Evolutionary conservation across 2,888 invertebrate genomes (phyloP).

Genomic region (Erebia palarica): DNA sequence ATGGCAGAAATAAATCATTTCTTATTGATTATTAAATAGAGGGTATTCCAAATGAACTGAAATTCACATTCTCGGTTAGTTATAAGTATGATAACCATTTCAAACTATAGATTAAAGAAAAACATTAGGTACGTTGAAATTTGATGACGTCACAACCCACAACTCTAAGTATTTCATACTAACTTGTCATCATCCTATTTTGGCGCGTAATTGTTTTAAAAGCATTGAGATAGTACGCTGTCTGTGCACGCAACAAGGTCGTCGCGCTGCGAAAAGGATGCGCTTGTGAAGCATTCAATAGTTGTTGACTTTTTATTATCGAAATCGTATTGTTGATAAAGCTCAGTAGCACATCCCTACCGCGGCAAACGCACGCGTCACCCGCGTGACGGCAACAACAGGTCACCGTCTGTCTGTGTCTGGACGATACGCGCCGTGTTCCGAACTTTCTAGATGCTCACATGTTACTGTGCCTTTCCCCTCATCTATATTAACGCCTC

Average conservation of each 20-base stretch:
- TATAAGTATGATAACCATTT: no score
- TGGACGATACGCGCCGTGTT: constrained; percentile 48
- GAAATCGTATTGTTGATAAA: constrained; percentile 21
- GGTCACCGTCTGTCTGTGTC: constrained; percentile 45
- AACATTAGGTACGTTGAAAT: no score
- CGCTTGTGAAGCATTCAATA: constrained; percentile 12
- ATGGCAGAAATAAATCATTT: no score
- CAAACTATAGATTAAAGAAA: no score
- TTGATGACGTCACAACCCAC: no score
- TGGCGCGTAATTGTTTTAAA: not conserved
- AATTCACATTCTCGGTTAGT: no score
- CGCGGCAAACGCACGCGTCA: constrained; percentile 42
- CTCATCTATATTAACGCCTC: constrained; percentile 29
- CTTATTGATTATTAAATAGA: no score
- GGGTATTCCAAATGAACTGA: no score
- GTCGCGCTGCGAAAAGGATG: constrained; percentile 42
- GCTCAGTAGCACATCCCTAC: constrained; percentile 3
- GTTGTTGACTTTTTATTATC: not conserved
- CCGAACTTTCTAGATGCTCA: constrained; percentile 56
- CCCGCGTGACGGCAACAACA: constrained; percentile 44
- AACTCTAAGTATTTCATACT: no score
- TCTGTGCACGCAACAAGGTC: no score
- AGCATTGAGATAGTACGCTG: not conserved
- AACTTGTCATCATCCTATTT: not conserved
- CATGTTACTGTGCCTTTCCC: constrained; percentile 46